These are phyloP conservation scores for Nemopilema nomurai DNA, from an alignment of 30 jellyfish, hydroid and myxozoan species.

Conservation along the genomic window DNA sequence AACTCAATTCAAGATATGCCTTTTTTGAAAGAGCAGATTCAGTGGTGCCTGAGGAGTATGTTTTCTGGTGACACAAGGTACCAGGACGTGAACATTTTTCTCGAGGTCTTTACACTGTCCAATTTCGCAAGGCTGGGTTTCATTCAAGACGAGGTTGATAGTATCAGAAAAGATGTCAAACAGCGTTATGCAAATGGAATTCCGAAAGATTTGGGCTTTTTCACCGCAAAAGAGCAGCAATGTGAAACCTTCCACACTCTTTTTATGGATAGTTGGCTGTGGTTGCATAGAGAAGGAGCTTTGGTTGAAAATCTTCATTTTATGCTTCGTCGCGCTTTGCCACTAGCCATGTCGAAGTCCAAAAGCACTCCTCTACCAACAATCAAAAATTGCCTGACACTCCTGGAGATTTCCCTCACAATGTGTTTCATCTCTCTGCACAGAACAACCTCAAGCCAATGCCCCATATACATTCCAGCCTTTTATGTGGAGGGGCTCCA, in stretches of 20 bases:
- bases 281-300: conserved; percentile 46
- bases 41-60: conserved; percentile 29
- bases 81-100: conserved; percentile 47
- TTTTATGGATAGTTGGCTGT: conserved; percentile 30
- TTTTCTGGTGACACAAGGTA: conserved; percentile 22
- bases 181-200: not conserved
- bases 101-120: conserved; percentile 22
- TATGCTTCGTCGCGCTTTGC: conserved; percentile 37
- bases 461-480: conserved; percentile 28
- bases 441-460: not conserved
- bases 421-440: conserved; percentile 46
- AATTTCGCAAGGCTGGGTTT: conserved; percentile 14
- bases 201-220: conserved; percentile 20
- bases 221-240: not conserved
- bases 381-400: conserved; percentile 23
- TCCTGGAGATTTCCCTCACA: conserved; percentile 44
- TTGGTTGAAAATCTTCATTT: conserved; percentile 22
- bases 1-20: conserved; percentile 53
- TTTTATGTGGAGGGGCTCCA: conserved; percentile 36
- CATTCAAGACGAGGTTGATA: conserved; percentile 23
- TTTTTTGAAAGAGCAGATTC: conserved; percentile 46
- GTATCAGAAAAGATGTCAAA: conserved; percentile 11
- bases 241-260: conserved; percentile 37
- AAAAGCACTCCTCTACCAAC: conserved; percentile 13
- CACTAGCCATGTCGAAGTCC: not conserved